Evolutionary conservation across 1,140 invertebrate genomes (phyloP).

Genomic region (Drosophila takahashii): DNA sequence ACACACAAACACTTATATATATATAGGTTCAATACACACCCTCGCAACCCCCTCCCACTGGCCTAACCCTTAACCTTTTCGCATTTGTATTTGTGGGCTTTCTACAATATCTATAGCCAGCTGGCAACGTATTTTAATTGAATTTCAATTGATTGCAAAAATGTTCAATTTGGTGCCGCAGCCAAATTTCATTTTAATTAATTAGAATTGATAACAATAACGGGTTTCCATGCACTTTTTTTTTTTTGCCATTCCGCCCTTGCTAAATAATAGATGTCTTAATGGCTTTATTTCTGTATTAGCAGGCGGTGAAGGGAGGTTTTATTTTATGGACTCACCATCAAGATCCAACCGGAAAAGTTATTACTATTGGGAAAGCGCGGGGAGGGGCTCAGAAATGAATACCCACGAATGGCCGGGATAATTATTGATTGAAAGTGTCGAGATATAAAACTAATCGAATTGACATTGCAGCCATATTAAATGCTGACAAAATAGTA

Average conservation of each 20-base stretch:
- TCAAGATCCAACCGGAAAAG: constrained; percentile 11
- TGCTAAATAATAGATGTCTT: constrained; percentile 49
- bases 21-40: constrained; percentile 4
- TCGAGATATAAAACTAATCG: constrained; percentile 32
- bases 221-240: constrained; percentile 39
- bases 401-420: constrained; percentile 10
- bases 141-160: constrained; percentile 83
- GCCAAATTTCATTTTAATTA: constrained; percentile 78
- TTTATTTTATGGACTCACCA: constrained; percentile 8
- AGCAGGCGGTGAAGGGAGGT: not conserved
- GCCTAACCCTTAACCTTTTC: constrained; percentile 47
- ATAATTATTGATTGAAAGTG: constrained; percentile 39
- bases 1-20: not conserved
- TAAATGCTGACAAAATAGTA: constrained; percentile 24
- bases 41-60: not conserved
- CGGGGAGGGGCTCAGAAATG: constrained; percentile 2
- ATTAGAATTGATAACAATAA: constrained; percentile 81
- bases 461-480: constrained; percentile 26
- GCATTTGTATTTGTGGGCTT: constrained; percentile 32
- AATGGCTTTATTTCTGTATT: constrained; percentile 52
- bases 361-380: constrained; percentile 17
- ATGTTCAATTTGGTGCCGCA: constrained; percentile 63
- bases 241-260: constrained; percentile 3
- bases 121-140: constrained; percentile 76
- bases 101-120: constrained; percentile 30